phyloP scores from a whole-genome alignment of 2,113 vertebrate species.

The Meles meles region DNA sequence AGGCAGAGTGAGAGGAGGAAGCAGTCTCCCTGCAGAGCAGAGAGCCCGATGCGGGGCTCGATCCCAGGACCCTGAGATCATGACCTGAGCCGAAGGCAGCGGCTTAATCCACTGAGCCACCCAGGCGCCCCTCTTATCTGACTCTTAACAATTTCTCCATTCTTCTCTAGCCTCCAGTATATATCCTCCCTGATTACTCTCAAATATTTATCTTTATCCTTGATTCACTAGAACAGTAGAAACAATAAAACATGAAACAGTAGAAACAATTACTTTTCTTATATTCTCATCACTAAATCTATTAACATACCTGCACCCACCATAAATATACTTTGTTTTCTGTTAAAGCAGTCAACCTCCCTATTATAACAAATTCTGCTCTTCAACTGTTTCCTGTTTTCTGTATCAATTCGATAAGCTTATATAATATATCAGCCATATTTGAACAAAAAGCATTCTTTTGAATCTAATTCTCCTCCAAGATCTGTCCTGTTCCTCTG shows the following conservation, averaged over 20 bases:
- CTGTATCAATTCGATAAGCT: neutral
- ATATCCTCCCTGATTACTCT: neutral
- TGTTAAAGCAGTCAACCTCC: neutral
- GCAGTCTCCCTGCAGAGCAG: too few relatives aligned
- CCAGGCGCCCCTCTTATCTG: neutral
- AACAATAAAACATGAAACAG: neutral
- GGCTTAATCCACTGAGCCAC: too few relatives aligned
- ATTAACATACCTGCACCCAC: accelerated
- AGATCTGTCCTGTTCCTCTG: neutral
- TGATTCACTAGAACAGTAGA: neutral
- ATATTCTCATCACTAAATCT: neutral
- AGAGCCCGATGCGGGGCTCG: too few relatives aligned
- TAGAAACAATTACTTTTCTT: neutral
- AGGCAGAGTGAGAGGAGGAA: too few relatives aligned
- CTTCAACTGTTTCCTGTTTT: neutral
- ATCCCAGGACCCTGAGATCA: too few relatives aligned
- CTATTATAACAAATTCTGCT: neutral
- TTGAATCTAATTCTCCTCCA: neutral
- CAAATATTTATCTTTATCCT: neutral
- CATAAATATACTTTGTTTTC: neutral
- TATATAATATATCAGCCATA: neutral
- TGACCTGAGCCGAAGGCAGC: too few relatives aligned
- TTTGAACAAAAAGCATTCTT: neutral
- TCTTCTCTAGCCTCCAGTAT: neutral
- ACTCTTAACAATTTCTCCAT: neutral